Conservation (phyloP, 2,888 invertebrate genomes). For the Tortrix viridana region DNA sequence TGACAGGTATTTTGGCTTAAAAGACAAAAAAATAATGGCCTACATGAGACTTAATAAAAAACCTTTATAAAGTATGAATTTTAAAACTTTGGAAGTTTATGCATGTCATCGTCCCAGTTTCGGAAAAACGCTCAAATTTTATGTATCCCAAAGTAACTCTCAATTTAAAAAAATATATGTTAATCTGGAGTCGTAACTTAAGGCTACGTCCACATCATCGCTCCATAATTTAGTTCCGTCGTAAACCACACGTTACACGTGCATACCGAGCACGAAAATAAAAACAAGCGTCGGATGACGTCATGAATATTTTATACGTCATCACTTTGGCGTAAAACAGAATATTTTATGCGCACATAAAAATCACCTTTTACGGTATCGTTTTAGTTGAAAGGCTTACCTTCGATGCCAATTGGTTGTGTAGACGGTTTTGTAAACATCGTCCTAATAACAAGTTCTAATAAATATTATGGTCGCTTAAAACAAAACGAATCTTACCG, state of each 20-base stretch:
- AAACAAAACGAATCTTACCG: not conserved
- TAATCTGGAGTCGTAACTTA: conserved; percentile 4
- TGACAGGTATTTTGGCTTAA: too few relatives aligned
- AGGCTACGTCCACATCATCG: conserved; percentile 15
- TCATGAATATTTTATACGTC: conserved; percentile 38
- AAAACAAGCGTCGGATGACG: conserved; percentile 25
- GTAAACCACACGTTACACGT: conserved; percentile 21
- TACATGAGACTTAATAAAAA: too few relatives aligned
- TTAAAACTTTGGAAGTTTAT: too few relatives aligned
- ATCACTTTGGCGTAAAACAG: conserved; percentile 39
- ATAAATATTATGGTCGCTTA: not conserved
- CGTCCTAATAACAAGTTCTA: not conserved
- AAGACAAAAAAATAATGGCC: too few relatives aligned
- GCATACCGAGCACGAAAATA: conserved; percentile 15
- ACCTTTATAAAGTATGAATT: too few relatives aligned
- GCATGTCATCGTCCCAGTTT: too few relatives aligned
- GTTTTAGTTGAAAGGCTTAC: conserved; percentile 37
- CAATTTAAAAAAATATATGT: not conserved
- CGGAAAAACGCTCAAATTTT: too few relatives aligned
- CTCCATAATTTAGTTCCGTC: conserved; percentile 16
- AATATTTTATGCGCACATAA: conserved; percentile 41
- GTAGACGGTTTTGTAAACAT: conserved; percentile 1
- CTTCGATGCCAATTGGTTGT: conserved; percentile 16
- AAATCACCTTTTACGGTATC: conserved; percentile 42
- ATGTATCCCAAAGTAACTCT: too few relatives aligned